Evolutionary conservation across 2,888 invertebrate species (phyloP), one percentile per base, ranked within the genome.

Genomic region (Lumbricus terrestris): DNA sequence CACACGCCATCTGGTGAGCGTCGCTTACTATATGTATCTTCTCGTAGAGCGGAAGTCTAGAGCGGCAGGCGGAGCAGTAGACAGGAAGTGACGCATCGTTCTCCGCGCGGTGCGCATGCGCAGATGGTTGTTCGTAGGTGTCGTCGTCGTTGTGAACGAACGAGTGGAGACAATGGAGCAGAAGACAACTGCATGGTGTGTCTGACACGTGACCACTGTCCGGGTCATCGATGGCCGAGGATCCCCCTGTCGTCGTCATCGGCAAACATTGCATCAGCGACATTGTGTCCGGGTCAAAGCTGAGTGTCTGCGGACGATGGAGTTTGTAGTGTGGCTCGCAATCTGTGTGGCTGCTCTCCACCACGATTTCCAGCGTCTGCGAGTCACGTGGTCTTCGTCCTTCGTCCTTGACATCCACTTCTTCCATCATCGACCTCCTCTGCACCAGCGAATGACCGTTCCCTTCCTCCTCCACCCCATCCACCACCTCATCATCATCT

Each of bases 151-250:
- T 23, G 20, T 85, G 34, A 23, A 34, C 34, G 85, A 35, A 85
- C 23, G 37, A 20, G 8, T 33, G 15, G 37, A 34, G 37, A 33
- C 40, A 23, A n/a, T n/a, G n/a, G 3, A 18, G 33, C 88, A 40
- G 88, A 3, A 33, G 38, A 42, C 88, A 47, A 42, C 88, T 88
- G 40, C 88, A 88, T 20, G 42, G 40, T 11, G 88, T 88, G 47
- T 91, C 91, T 6, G 90, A 89, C 35, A 91, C 54, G 82, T 88
- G 40, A n/a, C 91, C 91, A 33, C 90, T 90, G 82, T 91, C 91
- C 15, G 91, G 91, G 20, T 85, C 40, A 13, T 89, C 91, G 88
- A 47, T 6, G 69, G 37, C 85, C 35, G 18, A 85, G 0, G 85
- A 85, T 6, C 37, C 85, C n/a, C n/a, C n/a, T n/a, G n/a, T n/a